These are phyloP conservation scores for Seira musarum DNA, from an alignment of 2,888 invertebrate species.

Conservation along the genomic window DNA sequence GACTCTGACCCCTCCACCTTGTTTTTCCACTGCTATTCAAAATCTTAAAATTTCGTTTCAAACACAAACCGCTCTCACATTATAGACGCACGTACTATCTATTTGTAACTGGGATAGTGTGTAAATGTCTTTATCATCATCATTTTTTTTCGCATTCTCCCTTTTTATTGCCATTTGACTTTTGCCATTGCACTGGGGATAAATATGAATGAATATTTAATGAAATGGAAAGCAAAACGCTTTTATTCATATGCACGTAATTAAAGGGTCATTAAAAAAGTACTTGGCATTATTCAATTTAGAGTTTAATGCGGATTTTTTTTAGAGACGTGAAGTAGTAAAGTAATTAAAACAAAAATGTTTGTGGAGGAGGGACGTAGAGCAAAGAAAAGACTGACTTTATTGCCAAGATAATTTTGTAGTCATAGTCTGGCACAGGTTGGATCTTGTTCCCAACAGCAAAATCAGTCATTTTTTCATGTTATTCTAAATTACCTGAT, in stretches of 20 bases:
- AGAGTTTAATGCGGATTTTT: too few species aligned
- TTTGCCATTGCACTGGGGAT: not conserved
- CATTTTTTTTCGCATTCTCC: not conserved
- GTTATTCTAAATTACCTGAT: too few species aligned
- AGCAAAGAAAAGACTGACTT: too few species aligned
- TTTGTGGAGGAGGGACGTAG: too few species aligned
- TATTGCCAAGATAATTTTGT: too few species aligned
- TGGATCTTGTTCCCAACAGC: too few species aligned
- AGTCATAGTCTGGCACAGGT: too few species aligned
- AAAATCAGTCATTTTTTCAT: too few species aligned
- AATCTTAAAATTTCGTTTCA: conserved; percentile 1
- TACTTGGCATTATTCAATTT: not conserved
- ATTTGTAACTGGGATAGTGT: conserved; percentile 10
- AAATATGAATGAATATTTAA: not conserved
- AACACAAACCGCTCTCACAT: not conserved
- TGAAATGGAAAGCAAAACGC: not conserved
- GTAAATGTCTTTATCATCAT: conserved; percentile 7
- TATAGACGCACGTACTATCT: conserved; percentile 3
- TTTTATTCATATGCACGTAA: conserved; percentile 1
- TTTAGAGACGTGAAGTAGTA: too few species aligned
- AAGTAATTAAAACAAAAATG: too few species aligned
- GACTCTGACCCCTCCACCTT: not conserved
- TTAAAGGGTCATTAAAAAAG: not conserved
- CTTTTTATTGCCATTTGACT: conserved; percentile 15
- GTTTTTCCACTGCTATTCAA: not conserved